Base-by-base conservation (phyloP, 2,888 invertebrate genomes). In the Cordylochernes scorpioides region DNA sequence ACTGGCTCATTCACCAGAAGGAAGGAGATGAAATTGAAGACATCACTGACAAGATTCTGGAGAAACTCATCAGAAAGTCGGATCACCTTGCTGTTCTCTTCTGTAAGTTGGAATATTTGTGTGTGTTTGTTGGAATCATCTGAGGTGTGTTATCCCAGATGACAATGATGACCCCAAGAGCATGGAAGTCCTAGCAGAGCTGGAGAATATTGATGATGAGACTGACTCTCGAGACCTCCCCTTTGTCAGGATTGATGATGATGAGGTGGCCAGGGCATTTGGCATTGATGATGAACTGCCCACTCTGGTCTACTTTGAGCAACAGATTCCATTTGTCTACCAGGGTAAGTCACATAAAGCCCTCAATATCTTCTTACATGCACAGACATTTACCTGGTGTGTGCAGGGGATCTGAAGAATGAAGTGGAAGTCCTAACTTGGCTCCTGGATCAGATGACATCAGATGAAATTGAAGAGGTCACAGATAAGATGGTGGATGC, bases 341-440 rank as follows among this genome's bases (percentile, higher is more conserved):
- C 80, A 80, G 57, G 82, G 73, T 45, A 74, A 77, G 25, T 26
- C 12, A 14, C 8, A 17, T 9, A 5, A 10, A 8, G 4, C 6
- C 28, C n/a, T 21, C n/a, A 10, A 9, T 28, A 8, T 19, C 9
- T 15, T n/a, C 7, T 12, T 8, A 9, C 8, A 8, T 27, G 17
- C 7, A 9, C 12, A 25, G 3, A 3, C 3, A 2, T 7, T 2
- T 24, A 24, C 25, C 9, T 13, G 12, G 24, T 33, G n/a, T 24
- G 32, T 40, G 16, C 53, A 66, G 68, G 73, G 44, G 75, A 78
- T 52, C 59, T 80, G 42, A 75, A 75, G 54, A 77, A 80, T 44
- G 80, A 80, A 68, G 73, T 74, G 61, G 74, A 73, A 66, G 78
- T 82, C 63, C 70, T 82, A 65, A 72, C 74, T 65, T 82, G 80